phyloP scores from a whole-genome alignment of 2,113 vertebrate genomes.

The Cyphomyrus discorhynchus region DNA sequence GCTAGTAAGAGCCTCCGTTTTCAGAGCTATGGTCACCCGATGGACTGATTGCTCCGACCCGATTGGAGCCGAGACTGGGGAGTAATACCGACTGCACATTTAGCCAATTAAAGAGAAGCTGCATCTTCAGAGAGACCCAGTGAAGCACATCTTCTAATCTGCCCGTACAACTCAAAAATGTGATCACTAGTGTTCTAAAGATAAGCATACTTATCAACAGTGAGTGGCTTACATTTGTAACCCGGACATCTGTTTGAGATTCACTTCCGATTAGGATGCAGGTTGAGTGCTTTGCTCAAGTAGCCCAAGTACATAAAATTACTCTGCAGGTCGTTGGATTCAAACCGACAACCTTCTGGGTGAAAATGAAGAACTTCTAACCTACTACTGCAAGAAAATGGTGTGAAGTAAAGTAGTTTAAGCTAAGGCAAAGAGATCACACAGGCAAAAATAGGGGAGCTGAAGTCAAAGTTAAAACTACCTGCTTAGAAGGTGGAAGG shows the following conservation, averaged over 20 bases:
- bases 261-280: neutral
- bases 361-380: neutral
- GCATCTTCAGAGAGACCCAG: neutral
- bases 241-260: neutral
- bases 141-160: neutral
- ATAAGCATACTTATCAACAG: neutral
- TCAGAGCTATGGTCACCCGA: neutral
- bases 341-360: neutral
- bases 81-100: neutral
- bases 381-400: neutral
- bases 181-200: neutral
- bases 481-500: neutral
- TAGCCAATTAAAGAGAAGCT: neutral
- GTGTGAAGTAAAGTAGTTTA: neutral
- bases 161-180: neutral
- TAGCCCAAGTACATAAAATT: neutral
- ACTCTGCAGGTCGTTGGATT: neutral
- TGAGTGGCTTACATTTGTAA: neutral
- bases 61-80: neutral
- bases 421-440: neutral
- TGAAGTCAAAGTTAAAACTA: neutral
- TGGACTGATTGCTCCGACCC: neutral
- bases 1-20: neutral
- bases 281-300: neutral
- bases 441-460: neutral